These are phyloP conservation scores for Xiphias gladius DNA, from an alignment of 2,113 vertebrate species.

Conservation along the genomic window DNA sequence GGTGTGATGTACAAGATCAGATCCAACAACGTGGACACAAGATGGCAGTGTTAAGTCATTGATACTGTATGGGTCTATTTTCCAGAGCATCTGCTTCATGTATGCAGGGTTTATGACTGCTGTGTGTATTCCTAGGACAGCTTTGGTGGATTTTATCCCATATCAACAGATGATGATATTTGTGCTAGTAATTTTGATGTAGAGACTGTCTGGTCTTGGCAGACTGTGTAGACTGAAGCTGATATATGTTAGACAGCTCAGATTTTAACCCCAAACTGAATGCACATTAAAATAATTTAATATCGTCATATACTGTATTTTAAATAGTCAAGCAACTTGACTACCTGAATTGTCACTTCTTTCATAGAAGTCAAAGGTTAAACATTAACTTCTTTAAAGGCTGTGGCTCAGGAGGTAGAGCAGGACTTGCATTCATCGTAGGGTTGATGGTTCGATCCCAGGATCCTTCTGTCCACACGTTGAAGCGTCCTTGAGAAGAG, in stretches of 20 bases:
- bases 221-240: constrained; percentile 66
- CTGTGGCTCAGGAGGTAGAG: not conserved
- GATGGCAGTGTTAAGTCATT: constrained; percentile 73
- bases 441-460: not conserved
- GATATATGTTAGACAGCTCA: constrained; percentile 44
- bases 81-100: not conserved
- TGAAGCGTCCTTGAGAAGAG: not conserved
- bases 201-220: constrained; percentile 57
- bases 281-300: constrained; percentile 31
- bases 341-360: not conserved
- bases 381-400: not conserved
- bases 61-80: not conserved
- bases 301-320: constrained; percentile 5
- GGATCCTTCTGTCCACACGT: not conserved
- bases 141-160: constrained; percentile 54
- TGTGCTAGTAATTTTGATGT: constrained; percentile 50
- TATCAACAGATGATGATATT: constrained; percentile 54
- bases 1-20: not conserved
- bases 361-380: not conserved
- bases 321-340: not conserved
- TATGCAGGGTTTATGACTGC: not conserved
- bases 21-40: constrained; percentile 55
- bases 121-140: constrained; percentile 28
- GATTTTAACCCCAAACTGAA: constrained; percentile 40
- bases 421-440: not conserved